A percentile compares a stretch with the other conserved stretches of the same genome.
Conservation (phyloP, 1,140 invertebrate species). For the Aplysia californica region DNA sequence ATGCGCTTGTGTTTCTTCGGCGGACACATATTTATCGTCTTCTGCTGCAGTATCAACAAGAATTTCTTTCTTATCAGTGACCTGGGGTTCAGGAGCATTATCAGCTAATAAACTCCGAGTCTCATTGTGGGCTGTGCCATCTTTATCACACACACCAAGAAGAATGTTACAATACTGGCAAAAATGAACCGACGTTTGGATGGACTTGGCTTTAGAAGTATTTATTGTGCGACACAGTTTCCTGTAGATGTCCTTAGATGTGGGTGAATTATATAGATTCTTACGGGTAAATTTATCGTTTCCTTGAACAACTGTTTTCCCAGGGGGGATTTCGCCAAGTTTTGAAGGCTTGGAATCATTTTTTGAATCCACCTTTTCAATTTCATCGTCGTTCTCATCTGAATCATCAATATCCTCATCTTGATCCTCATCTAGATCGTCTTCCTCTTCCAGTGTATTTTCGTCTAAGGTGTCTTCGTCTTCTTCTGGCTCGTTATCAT, state of each 20-base stretch:
- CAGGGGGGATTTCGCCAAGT: background rate
- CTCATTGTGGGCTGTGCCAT: no score
- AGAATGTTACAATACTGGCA: background rate
- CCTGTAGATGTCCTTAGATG: background rate
- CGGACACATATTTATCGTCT: no score
- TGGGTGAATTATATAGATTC: background rate
- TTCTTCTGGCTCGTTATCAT: background rate
- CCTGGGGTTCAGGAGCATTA: no score
- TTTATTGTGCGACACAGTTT: no score
- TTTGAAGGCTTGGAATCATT: background rate
- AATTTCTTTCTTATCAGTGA: no score
- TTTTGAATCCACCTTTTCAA: background rate
- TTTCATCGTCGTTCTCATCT: background rate
- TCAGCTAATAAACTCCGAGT: no score
- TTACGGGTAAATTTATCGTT: background rate
- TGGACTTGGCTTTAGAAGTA: background rate
- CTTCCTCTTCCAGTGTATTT: background rate
- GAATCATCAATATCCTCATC: background rate
- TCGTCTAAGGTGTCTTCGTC: background rate
- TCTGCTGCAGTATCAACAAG: no score
- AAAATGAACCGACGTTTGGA: background rate
- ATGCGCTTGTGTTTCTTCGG: no score
- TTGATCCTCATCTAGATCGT: background rate
- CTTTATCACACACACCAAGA: no score
- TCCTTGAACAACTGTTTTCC: background rate